A percentile compares a stretch with the other conserved stretches of the same genome.
These are phyloP conservation scores for Arbacia lixula DNA, from an alignment of 53 echinoderm and acorn worm genomes.

Conservation along the genomic window DNA sequence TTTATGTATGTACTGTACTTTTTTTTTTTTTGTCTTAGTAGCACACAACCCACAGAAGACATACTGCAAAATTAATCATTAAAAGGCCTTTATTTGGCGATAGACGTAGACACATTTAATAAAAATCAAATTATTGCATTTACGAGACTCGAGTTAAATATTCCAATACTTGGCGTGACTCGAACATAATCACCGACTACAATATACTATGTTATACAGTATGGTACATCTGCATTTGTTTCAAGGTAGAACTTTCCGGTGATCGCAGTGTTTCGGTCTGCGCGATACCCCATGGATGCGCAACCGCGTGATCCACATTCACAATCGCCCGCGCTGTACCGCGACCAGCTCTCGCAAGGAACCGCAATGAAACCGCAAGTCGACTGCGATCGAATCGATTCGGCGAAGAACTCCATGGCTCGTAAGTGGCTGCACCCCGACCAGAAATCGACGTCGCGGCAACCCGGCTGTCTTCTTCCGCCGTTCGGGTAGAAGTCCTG, in stretches of 20 bases:
- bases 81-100: no score
- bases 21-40: no score
- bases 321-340: conserved; percentile 58
- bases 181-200: no score
- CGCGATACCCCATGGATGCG: conserved; percentile 75
- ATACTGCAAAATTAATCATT: no score
- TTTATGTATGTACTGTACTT: no score
- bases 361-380: conserved; percentile 65
- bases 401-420: conserved; percentile 59
- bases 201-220: conserved; percentile 57
- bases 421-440: conserved; percentile 77
- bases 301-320: conserved; percentile 67
- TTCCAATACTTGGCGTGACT: no score
- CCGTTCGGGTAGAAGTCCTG: conserved; percentile 90
- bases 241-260: conserved; percentile 69
- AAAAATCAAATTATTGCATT: no score
- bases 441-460: conserved; percentile 41
- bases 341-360: conserved; percentile 54
- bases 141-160: no score
- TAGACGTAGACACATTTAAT: no score
- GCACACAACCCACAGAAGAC: not conserved
- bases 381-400: conserved; percentile 57
- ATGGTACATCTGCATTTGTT: conserved; percentile 58
- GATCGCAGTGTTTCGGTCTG: conserved; percentile 39
- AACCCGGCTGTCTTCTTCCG: conserved; percentile 76